phyloP scores from a whole-genome alignment of 1,140 invertebrate species.

The Drosophila miranda region DNA sequence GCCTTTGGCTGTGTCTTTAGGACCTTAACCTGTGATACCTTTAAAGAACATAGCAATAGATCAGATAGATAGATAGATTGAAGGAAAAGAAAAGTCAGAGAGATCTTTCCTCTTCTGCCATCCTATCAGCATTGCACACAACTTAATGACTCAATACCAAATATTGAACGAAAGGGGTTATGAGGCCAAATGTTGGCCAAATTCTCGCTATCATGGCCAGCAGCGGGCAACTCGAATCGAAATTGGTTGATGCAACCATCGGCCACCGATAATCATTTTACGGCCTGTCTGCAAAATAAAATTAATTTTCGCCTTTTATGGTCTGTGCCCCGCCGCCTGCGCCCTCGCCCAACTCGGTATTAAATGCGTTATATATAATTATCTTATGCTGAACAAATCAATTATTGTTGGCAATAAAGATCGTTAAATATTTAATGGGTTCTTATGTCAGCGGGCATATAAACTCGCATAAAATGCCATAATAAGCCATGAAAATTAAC shows the following conservation, averaged over 20 bases:
- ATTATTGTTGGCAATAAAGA: slow-evolving; percentile 36
- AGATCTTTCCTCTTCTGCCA: background rate
- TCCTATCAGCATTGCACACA: too few relatives aligned
- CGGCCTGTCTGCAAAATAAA: slow-evolving; percentile 39
- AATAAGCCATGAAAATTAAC: slow-evolving; percentile 69
- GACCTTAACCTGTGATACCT: too few relatives aligned
- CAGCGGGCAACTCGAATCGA: slow-evolving; percentile 29
- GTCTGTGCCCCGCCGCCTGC: background rate
- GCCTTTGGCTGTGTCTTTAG: background rate
- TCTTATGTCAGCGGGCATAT: slow-evolving; percentile 56
- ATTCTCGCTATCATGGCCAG: slow-evolving; percentile 33
- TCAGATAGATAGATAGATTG: too few relatives aligned
- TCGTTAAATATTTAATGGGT: slow-evolving; percentile 58
- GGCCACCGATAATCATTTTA: slow-evolving; percentile 22
- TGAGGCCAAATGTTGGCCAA: slow-evolving; percentile 2
- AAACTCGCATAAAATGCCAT: slow-evolving; percentile 51
- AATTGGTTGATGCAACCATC: slow-evolving; percentile 68
- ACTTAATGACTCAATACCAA: slow-evolving; percentile 24
- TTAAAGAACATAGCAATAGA: too few relatives aligned
- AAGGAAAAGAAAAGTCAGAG: too few relatives aligned
- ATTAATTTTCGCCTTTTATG: slow-evolving; percentile 40
- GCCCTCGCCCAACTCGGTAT: slow-evolving; percentile 9
- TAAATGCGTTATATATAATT: slow-evolving; percentile 10
- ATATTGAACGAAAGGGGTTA: background rate
- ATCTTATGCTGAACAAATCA: slow-evolving; percentile 46